Evolutionary conservation across 2,113 vertebrate species (phyloP).

Genomic region (Pterophyllum scalare): DNA sequence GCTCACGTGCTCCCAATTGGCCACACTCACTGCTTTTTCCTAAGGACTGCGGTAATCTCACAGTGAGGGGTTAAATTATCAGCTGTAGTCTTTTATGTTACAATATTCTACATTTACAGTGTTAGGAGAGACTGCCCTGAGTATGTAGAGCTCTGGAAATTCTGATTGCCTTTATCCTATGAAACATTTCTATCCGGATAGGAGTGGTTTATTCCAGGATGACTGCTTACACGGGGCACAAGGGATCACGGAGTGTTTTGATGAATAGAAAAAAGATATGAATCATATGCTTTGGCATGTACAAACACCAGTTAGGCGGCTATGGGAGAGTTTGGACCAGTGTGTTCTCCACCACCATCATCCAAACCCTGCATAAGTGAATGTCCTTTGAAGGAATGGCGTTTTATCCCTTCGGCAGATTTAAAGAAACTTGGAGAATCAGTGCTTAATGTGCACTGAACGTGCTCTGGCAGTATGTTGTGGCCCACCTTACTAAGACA

Average conservation of each 20-base stretch:
- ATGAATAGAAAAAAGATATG: background rate
- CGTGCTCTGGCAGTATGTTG: no score
- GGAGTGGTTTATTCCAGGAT: slow-evolving; percentile 3
- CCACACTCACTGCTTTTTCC: background rate
- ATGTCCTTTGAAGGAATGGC: background rate
- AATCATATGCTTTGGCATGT: slow-evolving; percentile 11
- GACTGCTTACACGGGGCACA: background rate
- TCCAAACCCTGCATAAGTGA: background rate
- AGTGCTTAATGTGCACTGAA: background rate
- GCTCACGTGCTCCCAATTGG: slow-evolving; percentile 33
- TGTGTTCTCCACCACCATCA: background rate
- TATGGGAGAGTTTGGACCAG: background rate
- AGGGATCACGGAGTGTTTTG: background rate
- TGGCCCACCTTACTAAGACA: background rate
- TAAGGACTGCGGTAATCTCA: background rate
- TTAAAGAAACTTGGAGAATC: background rate
- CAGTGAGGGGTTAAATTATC: background rate
- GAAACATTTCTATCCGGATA: background rate
- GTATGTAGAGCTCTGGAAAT: background rate
- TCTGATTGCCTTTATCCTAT: background rate
- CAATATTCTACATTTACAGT: background rate
- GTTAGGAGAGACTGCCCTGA: background rate
- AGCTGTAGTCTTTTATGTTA: background rate
- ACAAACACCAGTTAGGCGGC: background rate
- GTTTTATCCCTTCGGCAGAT: background rate